These are phyloP conservation scores for Saimiri boliviensis DNA, from an alignment of 2,113 vertebrate species.

Conservation along the genomic window DNA sequence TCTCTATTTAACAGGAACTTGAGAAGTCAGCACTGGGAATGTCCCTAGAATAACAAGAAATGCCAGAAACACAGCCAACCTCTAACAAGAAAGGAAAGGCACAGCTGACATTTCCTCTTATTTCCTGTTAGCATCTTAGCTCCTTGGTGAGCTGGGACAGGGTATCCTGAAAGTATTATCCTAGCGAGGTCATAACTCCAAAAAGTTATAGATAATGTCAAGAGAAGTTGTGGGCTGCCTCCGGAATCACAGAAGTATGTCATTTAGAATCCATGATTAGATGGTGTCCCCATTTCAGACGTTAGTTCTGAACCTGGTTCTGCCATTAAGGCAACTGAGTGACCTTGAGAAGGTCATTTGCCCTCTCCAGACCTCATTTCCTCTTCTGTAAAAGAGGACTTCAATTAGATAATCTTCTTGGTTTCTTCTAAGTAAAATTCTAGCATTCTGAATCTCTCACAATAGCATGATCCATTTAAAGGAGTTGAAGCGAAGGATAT, in stretches of 20 bases:
- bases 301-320: neutral
- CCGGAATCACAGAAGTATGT: neutral
- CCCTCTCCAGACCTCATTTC: neutral
- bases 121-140: conserved; percentile 31
- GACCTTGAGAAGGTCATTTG: neutral
- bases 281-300: neutral
- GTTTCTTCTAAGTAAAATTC: conserved; percentile 25
- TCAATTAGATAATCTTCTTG: neutral
- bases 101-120: conserved; percentile 3
- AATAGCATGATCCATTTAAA: conserved; percentile 32
- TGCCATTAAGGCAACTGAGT: neutral
- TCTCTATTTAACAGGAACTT: conserved; percentile 47
- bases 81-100: neutral
- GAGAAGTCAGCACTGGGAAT: conserved; percentile 31
- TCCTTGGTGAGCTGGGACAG: neutral
- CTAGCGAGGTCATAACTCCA: neutral
- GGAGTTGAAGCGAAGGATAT: neutral
- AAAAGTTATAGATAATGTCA: conserved; percentile 11
- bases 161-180: neutral
- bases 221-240: neutral
- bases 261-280: neutral
- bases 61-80: neutral
- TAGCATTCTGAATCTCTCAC: conserved; percentile 33
- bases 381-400: neutral
- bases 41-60: conserved; percentile 57